Base-by-base conservation (phyloP, 2,888 invertebrate species). In the Pterostichus niger region DNA sequence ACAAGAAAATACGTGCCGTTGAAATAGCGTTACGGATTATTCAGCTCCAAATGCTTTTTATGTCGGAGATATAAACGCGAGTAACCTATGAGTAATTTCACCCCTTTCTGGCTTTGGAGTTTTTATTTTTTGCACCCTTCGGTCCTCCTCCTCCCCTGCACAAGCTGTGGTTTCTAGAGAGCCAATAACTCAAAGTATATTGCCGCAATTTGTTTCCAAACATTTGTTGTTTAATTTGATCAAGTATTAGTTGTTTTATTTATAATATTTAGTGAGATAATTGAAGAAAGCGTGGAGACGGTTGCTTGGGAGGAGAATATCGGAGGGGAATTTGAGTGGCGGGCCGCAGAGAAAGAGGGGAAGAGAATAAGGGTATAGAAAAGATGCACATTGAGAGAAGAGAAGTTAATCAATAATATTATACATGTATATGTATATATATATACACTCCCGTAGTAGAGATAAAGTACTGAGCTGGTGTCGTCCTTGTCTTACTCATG, bases 361-460 rank as follows among this genome's bases (percentile, higher is more conserved):
- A 46, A 68, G 84, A 85, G 85, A 85, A 86, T 85, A 86, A 85
- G 86, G 86, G 85, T 86, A 85, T 84, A 75, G 82, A 86, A 86
- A 85, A 86, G 86, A 86, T 86, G 86, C 85, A 86, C 85, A 85
- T 85, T 85, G 85, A 85, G 85, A 85, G 84, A 84, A 68, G 80
- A 68, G 82, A 84, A 84, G 85, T 85, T 86, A 86, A 86, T 86
- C 86, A 87, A 86, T 86, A 86, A 87, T 86, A 86, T 86, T 85
- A 85, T 86, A 86, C 85, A 86, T 86, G 86, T 86, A 86, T 83
- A 83, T 46, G 59, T 68, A 83, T 71, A 83, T 68, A 83, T 71
- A 83, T 71, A 83, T 49, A 82, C 52, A 79, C 79, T 79, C 49
- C 33, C n/a, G 68, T 68, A 76, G 54, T 54, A 49, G 49, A 64